Base-by-base conservation (phyloP, 2,888 invertebrate genomes). In the Temnothorax ravouxi region DNA sequence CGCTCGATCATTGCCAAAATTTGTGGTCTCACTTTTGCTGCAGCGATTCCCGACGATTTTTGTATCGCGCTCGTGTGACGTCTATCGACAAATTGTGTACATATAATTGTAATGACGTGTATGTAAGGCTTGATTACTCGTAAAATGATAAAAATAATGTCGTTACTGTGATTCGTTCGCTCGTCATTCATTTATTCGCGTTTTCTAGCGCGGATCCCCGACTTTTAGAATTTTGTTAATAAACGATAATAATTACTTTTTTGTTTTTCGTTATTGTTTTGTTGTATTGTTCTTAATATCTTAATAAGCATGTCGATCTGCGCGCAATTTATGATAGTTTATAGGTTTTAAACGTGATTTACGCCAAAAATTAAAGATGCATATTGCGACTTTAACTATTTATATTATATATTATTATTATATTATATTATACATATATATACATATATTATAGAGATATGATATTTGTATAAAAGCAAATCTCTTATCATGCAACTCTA, bases 341-440 rank as follows among this genome's bases (percentile, higher is more conserved):
- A 83, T 93, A 93, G 91, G 83, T 89, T 90, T 89, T 88, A 88
- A 89, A 90, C 88, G 92, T 93, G 92, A 93, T 93, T 92, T 86
- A 92, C 90, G 92, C 93, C 93, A 93, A 93, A 93, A 93, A 93
- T 92, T 90, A 88, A 54, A 91, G 84, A 87, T 87, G 83, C 87
- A 89, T 87, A 72, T 56, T 72, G 41, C 77, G 64, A 87, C 84
- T 91, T 21, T 72, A 90, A 84, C 79, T 92, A 92, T 92, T 91
- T 92, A 91, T 92, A 89, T 88, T 88, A 86, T 90, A 91, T 88
- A 87, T 87, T 88, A 89, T 87, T 88, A 89, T 88, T 85, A 85
- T 86, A 72, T 56, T 54, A 84, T 85, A 72, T 56, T 54, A 84
- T 85, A 88, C 54, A 75, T 84, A 88, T 82, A 87, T 81, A 86